Conservation (phyloP, 1,140 invertebrate species). For the Drosophila willistoni region DNA sequence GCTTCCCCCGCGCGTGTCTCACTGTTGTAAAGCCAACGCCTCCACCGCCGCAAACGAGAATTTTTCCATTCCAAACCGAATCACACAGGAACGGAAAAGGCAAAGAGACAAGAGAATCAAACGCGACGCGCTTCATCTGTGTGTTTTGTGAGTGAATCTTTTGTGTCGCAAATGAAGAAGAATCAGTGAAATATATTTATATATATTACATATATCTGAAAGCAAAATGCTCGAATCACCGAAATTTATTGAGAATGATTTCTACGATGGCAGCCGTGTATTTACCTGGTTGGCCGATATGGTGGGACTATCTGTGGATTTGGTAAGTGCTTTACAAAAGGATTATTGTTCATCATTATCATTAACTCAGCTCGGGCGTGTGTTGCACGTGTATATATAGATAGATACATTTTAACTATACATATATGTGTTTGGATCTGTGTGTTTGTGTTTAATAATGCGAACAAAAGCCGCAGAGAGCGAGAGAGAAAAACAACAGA, state of each 20-base stretch:
- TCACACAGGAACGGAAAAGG: not conserved
- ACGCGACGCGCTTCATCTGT: slow-evolving; percentile 34
- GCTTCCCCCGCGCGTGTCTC: not conserved
- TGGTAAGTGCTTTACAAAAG: slow-evolving; percentile 84
- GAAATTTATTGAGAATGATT: slow-evolving; percentile 71
- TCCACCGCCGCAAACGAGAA: not conserved
- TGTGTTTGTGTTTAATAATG: slow-evolving; percentile 22
- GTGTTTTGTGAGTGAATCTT: slow-evolving; percentile 9
- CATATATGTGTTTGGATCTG: slow-evolving; percentile 5
- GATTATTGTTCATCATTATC: slow-evolving; percentile 2
- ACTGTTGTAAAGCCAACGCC: not conserved
- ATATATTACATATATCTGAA: slow-evolving; percentile 25
- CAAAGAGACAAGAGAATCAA: slow-evolving; percentile 1
- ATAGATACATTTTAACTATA: not conserved
- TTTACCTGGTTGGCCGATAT: slow-evolving; percentile 86
- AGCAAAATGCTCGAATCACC: slow-evolving; percentile 77
- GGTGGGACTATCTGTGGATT: slow-evolving; percentile 86
- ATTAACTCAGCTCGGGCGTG: slow-evolving; percentile 31
- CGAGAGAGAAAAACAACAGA: not conserved
- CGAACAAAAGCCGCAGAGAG: slow-evolving; percentile 15
- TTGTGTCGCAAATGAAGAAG: slow-evolving; percentile 54
- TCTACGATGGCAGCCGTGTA: slow-evolving; percentile 85
- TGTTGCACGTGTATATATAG: slow-evolving; percentile 46
- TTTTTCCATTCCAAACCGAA: slow-evolving; percentile 7
- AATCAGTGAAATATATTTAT: slow-evolving; percentile 21